These are phyloP conservation scores for Oasisia sp. DNA, from an alignment of 2,888 invertebrate species.

Conservation along the genomic window DNA sequence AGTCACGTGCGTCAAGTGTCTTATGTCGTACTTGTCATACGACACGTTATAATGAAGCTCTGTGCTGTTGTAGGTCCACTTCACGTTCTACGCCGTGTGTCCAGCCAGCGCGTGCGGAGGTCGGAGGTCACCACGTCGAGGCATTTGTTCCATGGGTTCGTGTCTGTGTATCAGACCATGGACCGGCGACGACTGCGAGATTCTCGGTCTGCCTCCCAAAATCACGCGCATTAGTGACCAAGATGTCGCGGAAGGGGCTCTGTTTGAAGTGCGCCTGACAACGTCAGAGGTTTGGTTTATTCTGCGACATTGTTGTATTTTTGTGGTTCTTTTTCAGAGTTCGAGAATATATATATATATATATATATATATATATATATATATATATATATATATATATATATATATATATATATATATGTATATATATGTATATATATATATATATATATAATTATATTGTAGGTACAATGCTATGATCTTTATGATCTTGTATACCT, in stretches of 20 bases:
- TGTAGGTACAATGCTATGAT: too few relatives aligned
- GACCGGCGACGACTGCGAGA: slow-evolving; percentile 43
- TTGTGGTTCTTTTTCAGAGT: neutral
- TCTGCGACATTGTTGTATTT: neutral
- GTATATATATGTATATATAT: too few relatives aligned
- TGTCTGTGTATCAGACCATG: slow-evolving; percentile 46
- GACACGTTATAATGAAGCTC: neutral
- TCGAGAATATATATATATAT: too few relatives aligned
- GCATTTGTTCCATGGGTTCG: slow-evolving; percentile 44
- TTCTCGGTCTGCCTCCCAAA: slow-evolving; percentile 30
- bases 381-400: too few relatives aligned
- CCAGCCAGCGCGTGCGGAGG: slow-evolving; percentile 44
- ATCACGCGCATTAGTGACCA: slow-evolving; percentile 8
- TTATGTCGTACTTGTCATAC: neutral
- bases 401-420: too few relatives aligned
- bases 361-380: too few relatives aligned
- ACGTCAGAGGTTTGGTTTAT: slow-evolving; percentile 28
- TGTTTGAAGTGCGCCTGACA: slow-evolving; percentile 25
- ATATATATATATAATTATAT: too few relatives aligned
- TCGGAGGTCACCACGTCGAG: slow-evolving; percentile 36
- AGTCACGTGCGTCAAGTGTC: neutral
- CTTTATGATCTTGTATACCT: too few relatives aligned
- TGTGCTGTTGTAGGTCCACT: slow-evolving; percentile 36
- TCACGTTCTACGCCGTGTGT: slow-evolving; percentile 41
- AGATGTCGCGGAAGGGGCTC: slow-evolving; percentile 26